A percentile compares a stretch with the other conserved stretches of the same genome.
These are phyloP conservation scores for Leptestheria dahalacensis DNA, from an alignment of 1,140 invertebrate genomes.

Conservation along the genomic window DNA sequence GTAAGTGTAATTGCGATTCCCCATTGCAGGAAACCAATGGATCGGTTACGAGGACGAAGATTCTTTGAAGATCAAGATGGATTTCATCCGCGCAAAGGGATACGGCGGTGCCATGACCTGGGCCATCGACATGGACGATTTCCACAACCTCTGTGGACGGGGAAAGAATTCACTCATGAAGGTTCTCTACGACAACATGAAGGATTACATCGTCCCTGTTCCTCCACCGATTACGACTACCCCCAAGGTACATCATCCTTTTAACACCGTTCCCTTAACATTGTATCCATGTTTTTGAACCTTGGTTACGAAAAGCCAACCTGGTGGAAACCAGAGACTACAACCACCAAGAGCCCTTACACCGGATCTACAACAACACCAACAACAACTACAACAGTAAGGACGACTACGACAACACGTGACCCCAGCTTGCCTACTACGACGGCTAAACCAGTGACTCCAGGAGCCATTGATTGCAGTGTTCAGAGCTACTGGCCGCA, in stretches of 20 bases:
- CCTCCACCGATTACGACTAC: conserved; percentile 22
- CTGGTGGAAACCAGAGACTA: conserved; percentile 12
- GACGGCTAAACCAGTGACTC: conserved; percentile 3
- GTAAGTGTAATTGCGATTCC: not conserved
- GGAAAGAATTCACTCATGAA: conserved; percentile 23
- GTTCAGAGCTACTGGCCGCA: conserved; percentile 16
- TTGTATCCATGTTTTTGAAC: not conserved
- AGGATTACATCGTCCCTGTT: conserved; percentile 52
- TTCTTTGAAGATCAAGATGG: conserved; percentile 72
- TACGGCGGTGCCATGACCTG: conserved; percentile 77
- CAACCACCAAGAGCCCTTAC: conserved; percentile 8
- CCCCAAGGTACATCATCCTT: conserved; percentile 13
- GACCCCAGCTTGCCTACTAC: not conserved
- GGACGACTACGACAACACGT: conserved; percentile 1
- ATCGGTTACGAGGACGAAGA: conserved; percentile 73
- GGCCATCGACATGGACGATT: conserved; percentile 34
- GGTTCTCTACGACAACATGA: conserved; percentile 49
- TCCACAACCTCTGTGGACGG: conserved; percentile 15
- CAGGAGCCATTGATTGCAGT: conserved; percentile 16
- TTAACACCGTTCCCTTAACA: not conserved
- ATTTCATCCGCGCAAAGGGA: conserved; percentile 61
- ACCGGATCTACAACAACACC: not conserved
- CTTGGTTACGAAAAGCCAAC: conserved; percentile 1
- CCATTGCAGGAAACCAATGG: conserved; percentile 51
- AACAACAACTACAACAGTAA: not conserved